Base-by-base conservation (phyloP, 2,797 vertebrate species). In the Sparus aurata region DNA sequence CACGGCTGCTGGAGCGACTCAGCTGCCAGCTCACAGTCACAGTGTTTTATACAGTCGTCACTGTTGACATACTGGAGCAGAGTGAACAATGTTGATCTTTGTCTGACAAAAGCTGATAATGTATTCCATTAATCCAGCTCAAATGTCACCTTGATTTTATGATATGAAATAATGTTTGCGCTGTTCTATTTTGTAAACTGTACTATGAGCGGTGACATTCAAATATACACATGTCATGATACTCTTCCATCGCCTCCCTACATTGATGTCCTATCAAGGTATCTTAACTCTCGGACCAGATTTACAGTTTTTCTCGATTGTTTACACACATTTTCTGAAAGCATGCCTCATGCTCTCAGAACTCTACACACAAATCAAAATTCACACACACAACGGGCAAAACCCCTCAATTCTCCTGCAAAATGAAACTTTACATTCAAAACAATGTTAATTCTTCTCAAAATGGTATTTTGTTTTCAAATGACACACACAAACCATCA, bases 1-100 rank as follows among this genome's bases (percentile, higher is more conserved):
- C 25, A 17, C 60, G 72, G 50, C 70, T 53, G 54, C 1, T 5
- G 43, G 23, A 23, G 2, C 0, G 15, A 17, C 27, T 60, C 10
- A 4, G 5, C 3, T 11, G 47, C 54, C 41, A 54, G 22, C 12
- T 30, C 38, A 15, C 49, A 45, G 15, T 4, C 41, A 11, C 61
- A 3, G 27, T 18, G 22, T 76, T 89, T 83, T 89, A 85, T 83
- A 45, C 49, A 50, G 10, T n/a, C 17, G 1, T 45, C 52, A 6
- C 2, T 84, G 79, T 86, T 80, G 45, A 45, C 70, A 69, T 1
- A 47, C 5, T 5, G 27, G 20, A 41, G 47, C 41, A 9, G 16
- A 6, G n/a, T 10, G 1, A 57, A 10, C 45, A 25, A 25, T 75
- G 58, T 69, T 75, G 54, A 70, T 80, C 25, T 79, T 30, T 57